phyloP scores from a whole-genome alignment of 1,140 invertebrate genomes.

The Pogonognathellus flavescens region DNA sequence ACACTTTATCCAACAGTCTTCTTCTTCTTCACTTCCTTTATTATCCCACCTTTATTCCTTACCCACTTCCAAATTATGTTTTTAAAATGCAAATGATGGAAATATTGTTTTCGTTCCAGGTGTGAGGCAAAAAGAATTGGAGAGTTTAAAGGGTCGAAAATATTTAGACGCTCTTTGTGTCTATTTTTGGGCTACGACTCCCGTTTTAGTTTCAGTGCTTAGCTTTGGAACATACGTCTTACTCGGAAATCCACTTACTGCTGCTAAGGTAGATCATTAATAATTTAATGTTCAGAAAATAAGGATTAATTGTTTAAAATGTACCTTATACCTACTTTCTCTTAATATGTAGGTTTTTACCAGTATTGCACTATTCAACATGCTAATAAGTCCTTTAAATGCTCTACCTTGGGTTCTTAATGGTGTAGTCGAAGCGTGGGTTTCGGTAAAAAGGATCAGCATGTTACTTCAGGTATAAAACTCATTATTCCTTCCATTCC shows the following conservation, averaged over 20 bases:
- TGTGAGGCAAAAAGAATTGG: slow-evolving; percentile 80
- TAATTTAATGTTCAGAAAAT: slow-evolving; percentile 26
- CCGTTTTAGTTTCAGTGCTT: slow-evolving; percentile 91
- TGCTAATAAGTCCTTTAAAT: slow-evolving; percentile 96
- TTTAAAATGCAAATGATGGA: neutral
- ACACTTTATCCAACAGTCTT: too few relatives aligned
- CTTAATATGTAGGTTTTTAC: slow-evolving; percentile 82
- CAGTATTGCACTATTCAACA: slow-evolving; percentile 92
- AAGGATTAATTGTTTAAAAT: too few relatives aligned
- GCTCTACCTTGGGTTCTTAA: slow-evolving; percentile 99
- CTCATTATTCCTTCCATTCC: too few relatives aligned
- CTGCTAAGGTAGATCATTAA: slow-evolving; percentile 85
- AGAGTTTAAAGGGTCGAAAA: slow-evolving; percentile 86
- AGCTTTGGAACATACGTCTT: slow-evolving; percentile 92
- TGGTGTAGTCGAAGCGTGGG: slow-evolving; percentile 94
- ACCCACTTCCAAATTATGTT: too few relatives aligned
- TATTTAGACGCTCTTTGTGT: slow-evolving; percentile 99
- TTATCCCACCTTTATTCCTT: too few relatives aligned
- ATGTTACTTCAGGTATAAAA: slow-evolving; percentile 79
- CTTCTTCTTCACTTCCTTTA: too few relatives aligned
- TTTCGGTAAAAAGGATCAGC: slow-evolving; percentile 87
- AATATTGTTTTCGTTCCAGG: slow-evolving; percentile 70
- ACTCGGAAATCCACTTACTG: slow-evolving; percentile 84
- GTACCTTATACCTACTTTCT: slow-evolving; percentile 32
- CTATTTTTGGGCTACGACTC: slow-evolving; percentile 99